A percentile compares a stretch with the other conserved stretches of the same genome.
phyloP scores from a whole-genome alignment of 2,888 invertebrate species.

The Electrophaes corylata region DNA sequence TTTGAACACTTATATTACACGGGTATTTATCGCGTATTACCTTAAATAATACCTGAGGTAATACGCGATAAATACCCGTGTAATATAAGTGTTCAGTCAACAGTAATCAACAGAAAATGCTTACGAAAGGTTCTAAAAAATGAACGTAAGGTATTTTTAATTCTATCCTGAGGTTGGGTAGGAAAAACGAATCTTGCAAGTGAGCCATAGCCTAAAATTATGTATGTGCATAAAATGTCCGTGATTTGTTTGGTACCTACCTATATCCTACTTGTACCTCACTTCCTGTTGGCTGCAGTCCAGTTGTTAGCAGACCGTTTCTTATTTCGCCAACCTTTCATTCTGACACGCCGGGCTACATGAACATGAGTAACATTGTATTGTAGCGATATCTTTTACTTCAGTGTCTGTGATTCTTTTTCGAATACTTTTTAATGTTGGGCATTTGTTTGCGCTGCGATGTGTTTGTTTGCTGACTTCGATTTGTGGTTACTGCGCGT shows the following conservation, averaged over 20 bases:
- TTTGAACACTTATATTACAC: no score
- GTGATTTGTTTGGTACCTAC: neutral
- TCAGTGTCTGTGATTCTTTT: neutral
- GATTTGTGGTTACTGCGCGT: constrained; percentile 40
- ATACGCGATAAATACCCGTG: no score
- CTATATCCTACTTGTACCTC: constrained; percentile 28
- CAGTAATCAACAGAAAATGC: neutral
- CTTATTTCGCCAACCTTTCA: constrained; percentile 50
- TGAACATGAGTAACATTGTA: constrained; percentile 29
- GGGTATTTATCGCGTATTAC: no score
- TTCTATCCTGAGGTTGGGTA: no score
- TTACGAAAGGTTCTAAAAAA: no score
- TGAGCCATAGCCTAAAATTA: no score
- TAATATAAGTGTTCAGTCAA: no score
- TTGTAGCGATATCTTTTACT: constrained; percentile 11
- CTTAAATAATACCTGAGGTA: no score
- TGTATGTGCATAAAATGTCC: neutral
- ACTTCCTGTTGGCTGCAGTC: constrained; percentile 51
- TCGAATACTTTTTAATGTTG: neutral
- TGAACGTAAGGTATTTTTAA: no score
- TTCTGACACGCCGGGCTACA: constrained; percentile 32
- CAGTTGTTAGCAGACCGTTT: constrained; percentile 50
- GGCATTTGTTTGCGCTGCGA: neutral
- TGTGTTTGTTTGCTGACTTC: constrained; percentile 30
- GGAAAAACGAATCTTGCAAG: no score